Evolutionary conservation across 1,140 invertebrate genomes (phyloP).

Genomic region (Leucophenga varia): DNA sequence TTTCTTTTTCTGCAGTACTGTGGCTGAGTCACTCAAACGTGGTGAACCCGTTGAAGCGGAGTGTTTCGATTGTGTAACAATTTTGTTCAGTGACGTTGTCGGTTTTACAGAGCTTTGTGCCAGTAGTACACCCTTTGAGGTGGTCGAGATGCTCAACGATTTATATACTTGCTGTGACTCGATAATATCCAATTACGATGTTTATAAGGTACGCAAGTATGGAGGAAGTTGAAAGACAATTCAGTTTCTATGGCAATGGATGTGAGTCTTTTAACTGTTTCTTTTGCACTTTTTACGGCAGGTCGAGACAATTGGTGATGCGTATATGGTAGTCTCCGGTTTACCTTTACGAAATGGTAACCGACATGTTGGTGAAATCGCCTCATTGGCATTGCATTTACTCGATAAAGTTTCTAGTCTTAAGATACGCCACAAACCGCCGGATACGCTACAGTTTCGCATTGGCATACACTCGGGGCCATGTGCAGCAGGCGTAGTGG

Average conservation of each 20-base stretch:
- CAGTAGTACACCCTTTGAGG: slow-evolving; percentile 81
- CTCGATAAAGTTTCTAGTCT: slow-evolving; percentile 83
- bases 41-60: slow-evolving; percentile 86
- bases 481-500: slow-evolving; percentile 82
- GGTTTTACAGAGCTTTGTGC: slow-evolving; percentile 94
- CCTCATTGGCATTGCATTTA: slow-evolving; percentile 85
- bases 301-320: slow-evolving; percentile 95
- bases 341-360: slow-evolving; percentile 75
- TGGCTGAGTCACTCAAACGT: slow-evolving; percentile 84
- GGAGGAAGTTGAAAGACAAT: neutral
- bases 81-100: slow-evolving; percentile 91
- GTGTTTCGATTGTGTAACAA: slow-evolving; percentile 85
- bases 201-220: slow-evolving; percentile 74
- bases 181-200: slow-evolving; percentile 86
- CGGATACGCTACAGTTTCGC: slow-evolving; percentile 74
- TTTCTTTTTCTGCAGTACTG: slow-evolving; percentile 66
- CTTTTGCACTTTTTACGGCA: slow-evolving; percentile 37
- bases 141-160: slow-evolving; percentile 85
- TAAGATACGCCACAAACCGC: slow-evolving; percentile 75
- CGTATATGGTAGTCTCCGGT: slow-evolving; percentile 93
- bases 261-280: too few relatives aligned
- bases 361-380: slow-evolving; percentile 73
- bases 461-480: slow-evolving; percentile 83
- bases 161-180: slow-evolving; percentile 91
- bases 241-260: too few relatives aligned